These are phyloP conservation scores for Otis tarda DNA, from an alignment of 2,113 vertebrate species.

Conservation along the genomic window DNA sequence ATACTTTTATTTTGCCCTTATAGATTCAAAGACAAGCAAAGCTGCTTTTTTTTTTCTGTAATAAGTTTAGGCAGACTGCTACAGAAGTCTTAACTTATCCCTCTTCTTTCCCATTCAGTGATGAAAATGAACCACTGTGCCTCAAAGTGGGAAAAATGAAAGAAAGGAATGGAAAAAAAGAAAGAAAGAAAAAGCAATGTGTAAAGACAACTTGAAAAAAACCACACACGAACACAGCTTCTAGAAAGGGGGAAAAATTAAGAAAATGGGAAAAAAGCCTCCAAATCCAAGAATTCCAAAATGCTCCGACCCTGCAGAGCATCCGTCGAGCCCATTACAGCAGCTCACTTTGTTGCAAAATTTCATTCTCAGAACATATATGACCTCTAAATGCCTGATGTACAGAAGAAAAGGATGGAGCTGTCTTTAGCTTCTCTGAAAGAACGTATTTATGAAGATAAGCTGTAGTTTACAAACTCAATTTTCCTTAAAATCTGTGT, in stretches of 20 bases:
- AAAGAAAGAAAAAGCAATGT: neutral
- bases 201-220: no score
- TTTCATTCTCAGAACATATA: neutral
- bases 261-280: neutral
- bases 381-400: neutral
- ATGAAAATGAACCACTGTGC: constrained; percentile 4
- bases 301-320: neutral
- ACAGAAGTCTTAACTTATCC: neutral
- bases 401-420: neutral
- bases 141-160: neutral
- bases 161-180: no score
- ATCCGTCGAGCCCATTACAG: neutral
- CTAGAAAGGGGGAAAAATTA: neutral
- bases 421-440: neutral
- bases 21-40: constrained; percentile 48
- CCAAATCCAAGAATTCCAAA: neutral
- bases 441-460: neutral
- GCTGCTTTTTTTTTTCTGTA: neutral
- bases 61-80: neutral
- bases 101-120: neutral
- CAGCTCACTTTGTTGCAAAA: neutral
- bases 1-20: neutral
- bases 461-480: neutral
- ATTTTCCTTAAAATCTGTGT: neutral
- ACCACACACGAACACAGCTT: neutral